Conservation (phyloP, 1,140 invertebrate species). For the Lysiphlebus fabarum region DNA sequence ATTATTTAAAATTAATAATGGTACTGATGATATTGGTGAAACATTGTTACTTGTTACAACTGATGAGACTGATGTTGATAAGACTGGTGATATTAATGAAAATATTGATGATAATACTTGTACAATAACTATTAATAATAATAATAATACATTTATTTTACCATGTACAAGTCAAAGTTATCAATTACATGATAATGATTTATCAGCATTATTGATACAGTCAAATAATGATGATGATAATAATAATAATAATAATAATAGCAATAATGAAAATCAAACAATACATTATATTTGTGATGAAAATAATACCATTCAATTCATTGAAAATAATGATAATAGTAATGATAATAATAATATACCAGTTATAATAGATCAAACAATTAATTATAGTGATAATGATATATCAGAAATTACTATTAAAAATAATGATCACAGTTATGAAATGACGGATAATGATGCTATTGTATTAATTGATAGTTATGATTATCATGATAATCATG, state of each 20-base stretch:
- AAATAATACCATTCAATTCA: constrained; percentile 18
- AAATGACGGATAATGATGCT: background rate
- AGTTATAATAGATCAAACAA: background rate
- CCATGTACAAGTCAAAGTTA: too few relatives aligned
- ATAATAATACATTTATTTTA: background rate
- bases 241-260: too few relatives aligned
- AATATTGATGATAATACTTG: constrained; percentile 10
- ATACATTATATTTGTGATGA: constrained; percentile 4
- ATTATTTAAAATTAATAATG: constrained; percentile 2
- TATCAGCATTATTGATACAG: too few relatives aligned
- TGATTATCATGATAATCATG: constrained; percentile 32
- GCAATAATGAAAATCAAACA: too few relatives aligned
- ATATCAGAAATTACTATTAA: background rate
- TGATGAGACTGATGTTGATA: constrained; percentile 30
- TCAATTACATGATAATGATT: too few relatives aligned
- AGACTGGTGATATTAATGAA: constrained; percentile 26
- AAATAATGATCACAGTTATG: background rate
- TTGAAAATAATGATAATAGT: constrained; percentile 22
- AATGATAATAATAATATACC: constrained; percentile 17
- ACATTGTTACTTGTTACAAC: constrained; percentile 34
- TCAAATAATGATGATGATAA: too few relatives aligned
- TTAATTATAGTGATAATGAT: background rate
- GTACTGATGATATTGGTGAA: constrained; percentile 2
- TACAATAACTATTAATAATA: constrained; percentile 2
- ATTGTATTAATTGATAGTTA: constrained; percentile 20